phyloP scores from a whole-genome alignment of 2,113 vertebrate species.

The Cheilinus undulatus region DNA sequence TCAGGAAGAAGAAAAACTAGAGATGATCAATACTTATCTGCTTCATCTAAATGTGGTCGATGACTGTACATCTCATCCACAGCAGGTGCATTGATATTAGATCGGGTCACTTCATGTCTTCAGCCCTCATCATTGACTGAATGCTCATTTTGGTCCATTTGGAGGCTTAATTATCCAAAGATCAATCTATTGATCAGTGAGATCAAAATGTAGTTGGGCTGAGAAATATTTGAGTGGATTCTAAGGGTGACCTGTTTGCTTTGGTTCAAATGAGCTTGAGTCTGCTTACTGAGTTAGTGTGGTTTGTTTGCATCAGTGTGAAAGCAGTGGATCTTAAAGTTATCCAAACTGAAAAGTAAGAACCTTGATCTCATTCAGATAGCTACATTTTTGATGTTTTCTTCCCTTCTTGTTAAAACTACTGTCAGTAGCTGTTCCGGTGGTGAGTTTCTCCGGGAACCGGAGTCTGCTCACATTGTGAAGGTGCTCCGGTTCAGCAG shows the following conservation, averaged over 20 bases:
- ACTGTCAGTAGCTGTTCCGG: not conserved
- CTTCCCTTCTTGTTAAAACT: not conserved
- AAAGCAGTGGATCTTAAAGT: too few species aligned
- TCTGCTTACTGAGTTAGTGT: too few species aligned
- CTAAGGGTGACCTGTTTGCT: too few species aligned
- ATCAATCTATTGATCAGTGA: not conserved
- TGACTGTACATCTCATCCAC: not conserved
- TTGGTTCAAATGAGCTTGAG: too few species aligned
- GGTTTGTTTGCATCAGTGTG: too few species aligned
- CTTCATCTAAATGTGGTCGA: constrained; percentile 4
- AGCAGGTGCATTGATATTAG: not conserved
- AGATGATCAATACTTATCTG: constrained; percentile 24
- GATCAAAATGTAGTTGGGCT: not conserved
- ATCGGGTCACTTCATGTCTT: constrained; percentile 7
- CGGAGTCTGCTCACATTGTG: not conserved
- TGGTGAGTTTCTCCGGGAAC: too few species aligned
- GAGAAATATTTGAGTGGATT: too few species aligned
- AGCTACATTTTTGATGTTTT: too few species aligned
- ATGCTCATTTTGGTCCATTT: constrained; percentile 6
- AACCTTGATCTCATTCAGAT: too few species aligned
- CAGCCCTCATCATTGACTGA: constrained; percentile 2
- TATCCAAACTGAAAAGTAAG: not conserved
- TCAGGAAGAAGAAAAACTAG: constrained; percentile 19
- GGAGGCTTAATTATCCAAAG: not conserved
- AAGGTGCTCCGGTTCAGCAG: not conserved